These are phyloP conservation scores for Melanotaenia pygmaea DNA, from an alignment of 2,797 vertebrate genomes.

Conservation along the genomic window DNA sequence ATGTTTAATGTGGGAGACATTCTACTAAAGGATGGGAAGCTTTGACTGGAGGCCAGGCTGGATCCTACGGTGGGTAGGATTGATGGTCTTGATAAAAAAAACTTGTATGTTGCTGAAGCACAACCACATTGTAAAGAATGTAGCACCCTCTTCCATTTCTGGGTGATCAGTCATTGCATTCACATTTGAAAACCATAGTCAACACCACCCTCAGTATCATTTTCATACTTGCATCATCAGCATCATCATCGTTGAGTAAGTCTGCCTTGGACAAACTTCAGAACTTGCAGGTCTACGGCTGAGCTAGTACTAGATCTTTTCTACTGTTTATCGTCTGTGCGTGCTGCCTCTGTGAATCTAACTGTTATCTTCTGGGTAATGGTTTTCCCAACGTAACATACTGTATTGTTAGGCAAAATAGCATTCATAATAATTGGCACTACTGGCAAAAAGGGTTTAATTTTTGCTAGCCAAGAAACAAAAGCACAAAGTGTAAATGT, in stretches of 20 bases:
- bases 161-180: constrained; percentile 70
- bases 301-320: constrained; percentile 70
- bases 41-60: constrained; percentile 76
- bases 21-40: constrained; percentile 72
- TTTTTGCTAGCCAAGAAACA: constrained; percentile 91
- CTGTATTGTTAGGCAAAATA: constrained; percentile 93
- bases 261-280: constrained; percentile 64
- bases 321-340: constrained; percentile 65
- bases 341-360: constrained; percentile 70
- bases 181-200: constrained; percentile 61
- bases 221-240: constrained; percentile 52
- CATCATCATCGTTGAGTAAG: constrained; percentile 40
- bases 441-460: constrained; percentile 92
- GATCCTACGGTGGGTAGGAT: constrained; percentile 65
- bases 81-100: constrained; percentile 68
- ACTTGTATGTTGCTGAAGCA: constrained; percentile 77
- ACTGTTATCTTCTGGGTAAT: constrained; percentile 81
- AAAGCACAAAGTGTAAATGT: constrained; percentile 96
- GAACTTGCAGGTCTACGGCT: constrained; percentile 64
- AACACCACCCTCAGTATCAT: constrained; percentile 47
- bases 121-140: constrained; percentile 75
- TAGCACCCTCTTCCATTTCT: constrained; percentile 62
- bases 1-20: constrained; percentile 70
- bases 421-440: constrained; percentile 99
- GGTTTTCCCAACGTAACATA: constrained; percentile 89